Base-by-base conservation (phyloP, 1,140 invertebrate species). In the Magallana gigas region DNA sequence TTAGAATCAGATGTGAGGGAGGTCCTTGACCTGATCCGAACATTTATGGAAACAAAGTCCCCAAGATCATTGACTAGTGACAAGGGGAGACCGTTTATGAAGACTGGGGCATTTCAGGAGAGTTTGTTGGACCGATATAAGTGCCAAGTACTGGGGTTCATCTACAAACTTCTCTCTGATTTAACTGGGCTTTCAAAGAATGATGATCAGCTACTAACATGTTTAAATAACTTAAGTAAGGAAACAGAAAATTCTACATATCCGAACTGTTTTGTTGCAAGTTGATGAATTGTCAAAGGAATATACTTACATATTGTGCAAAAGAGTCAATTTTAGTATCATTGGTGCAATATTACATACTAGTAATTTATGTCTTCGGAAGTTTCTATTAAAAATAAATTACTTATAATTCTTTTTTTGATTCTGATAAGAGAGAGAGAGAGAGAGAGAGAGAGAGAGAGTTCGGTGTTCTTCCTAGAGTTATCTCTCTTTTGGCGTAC, bases 221-320 rank as follows among this genome's bases (percentile, higher is more conserved):
- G 23, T 76, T 29, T 3, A 29, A 29, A 29, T 8, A 76, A 29
- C 36, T 29, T 11, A 8, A 11, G 68, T 48, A 11, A 29, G 1
- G 68, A 36, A 76, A 76, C 23, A 11, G 23, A 23, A 36, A 76
- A 76, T 76, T 76, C 14, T 29, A 76, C 68, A 5, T 36, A 76
- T 29, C 68, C 68, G 36, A 76, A 76, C 36, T 76, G 68, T 76
- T 76, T 76, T 76, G 29, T 76, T 29, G 29, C 68, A 76, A 76
- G 23, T 76, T 76, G 68, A 76, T 12, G 3, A 2, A 48, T 48
- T 4, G 5, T 48, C 0, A 48, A 48, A 48, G 36, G 36, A 48
- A 48, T 48, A 48, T 48, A 48, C 5, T 48, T 48, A 48, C 36
- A 3, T 5, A 48, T 48, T 48, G 36, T 48, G 36, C 36, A 48